A percentile compares a stretch with the other conserved stretches of the same genome.
These are phyloP conservation scores for Standfussiana lucernea DNA, from an alignment of 2,888 invertebrate species.

Conservation along the genomic window DNA sequence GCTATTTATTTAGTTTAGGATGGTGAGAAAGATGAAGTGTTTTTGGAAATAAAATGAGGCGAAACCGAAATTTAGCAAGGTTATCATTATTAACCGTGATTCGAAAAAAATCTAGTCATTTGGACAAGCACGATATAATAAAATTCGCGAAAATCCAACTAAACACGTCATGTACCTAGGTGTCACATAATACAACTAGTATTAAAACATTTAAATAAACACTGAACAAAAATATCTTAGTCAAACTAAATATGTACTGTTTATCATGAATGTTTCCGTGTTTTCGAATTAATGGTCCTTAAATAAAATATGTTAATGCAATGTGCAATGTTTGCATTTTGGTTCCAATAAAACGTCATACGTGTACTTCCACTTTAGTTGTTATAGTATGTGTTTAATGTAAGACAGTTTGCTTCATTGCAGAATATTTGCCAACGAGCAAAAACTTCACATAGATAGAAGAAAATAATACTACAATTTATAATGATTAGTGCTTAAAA, in stretches of 20 bases:
- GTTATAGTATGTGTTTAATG: neutral
- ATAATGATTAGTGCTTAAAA: neutral
- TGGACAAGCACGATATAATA: too few relatives aligned
- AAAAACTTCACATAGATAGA: neutral
- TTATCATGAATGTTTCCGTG: neutral
- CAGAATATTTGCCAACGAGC: neutral
- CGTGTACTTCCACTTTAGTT: neutral
- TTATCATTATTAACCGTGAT: too few relatives aligned
- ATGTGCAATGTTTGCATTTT: neutral
- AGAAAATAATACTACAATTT: neutral
- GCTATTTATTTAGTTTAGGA: conserved; percentile 7
- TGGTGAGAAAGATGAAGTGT: neutral
- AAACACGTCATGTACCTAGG: too few relatives aligned
- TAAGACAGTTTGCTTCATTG: neutral
- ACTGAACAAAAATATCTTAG: too few relatives aligned
- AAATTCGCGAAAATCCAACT: too few relatives aligned
- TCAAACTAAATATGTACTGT: neutral
- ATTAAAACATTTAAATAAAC: too few relatives aligned
- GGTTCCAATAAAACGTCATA: too few relatives aligned
- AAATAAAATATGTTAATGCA: neutral
- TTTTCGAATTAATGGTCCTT: neutral
- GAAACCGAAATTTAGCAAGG: neutral
- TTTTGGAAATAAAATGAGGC: neutral
- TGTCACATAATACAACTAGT: too few relatives aligned
- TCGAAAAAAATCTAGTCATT: too few relatives aligned